Conservation (phyloP, 1,140 invertebrate species). For the Platyura marginata region DNA sequence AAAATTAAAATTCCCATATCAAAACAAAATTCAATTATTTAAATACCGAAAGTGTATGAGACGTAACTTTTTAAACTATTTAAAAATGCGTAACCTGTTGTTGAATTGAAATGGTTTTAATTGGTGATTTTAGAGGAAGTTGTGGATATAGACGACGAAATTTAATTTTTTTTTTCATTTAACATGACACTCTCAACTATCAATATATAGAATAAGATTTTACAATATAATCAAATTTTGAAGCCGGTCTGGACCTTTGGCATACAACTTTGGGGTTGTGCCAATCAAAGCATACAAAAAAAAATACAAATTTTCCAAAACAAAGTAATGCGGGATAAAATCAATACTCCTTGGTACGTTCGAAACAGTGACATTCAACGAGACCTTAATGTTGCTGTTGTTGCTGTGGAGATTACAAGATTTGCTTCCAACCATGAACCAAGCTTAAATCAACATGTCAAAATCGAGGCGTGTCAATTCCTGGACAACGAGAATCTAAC, state of each 20-base stretch:
- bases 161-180: no score
- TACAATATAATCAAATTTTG: background rate
- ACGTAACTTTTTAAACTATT: no score
- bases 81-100: no score
- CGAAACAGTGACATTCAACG: background rate
- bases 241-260: background rate
- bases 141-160: no score
- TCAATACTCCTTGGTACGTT: background rate
- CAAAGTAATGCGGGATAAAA: background rate
- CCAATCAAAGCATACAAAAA: background rate
- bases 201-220: background rate
- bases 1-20: no score
- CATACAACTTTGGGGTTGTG: background rate
- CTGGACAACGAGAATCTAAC: background rate
- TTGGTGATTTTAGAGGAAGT: no score
- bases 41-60: no score
- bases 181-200: background rate
- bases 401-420: background rate
- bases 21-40: no score
- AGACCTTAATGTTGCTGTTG: background rate
- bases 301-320: background rate
- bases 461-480: background rate
- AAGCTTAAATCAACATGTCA: background rate
- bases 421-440: background rate
- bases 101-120: no score